Percentiles rank a stretch among this genome's conserved stretches.
These are phyloP conservation scores for Lophochroa leadbeateri DNA, from an alignment of 2,113 vertebrate species.

Conservation along the genomic window DNA sequence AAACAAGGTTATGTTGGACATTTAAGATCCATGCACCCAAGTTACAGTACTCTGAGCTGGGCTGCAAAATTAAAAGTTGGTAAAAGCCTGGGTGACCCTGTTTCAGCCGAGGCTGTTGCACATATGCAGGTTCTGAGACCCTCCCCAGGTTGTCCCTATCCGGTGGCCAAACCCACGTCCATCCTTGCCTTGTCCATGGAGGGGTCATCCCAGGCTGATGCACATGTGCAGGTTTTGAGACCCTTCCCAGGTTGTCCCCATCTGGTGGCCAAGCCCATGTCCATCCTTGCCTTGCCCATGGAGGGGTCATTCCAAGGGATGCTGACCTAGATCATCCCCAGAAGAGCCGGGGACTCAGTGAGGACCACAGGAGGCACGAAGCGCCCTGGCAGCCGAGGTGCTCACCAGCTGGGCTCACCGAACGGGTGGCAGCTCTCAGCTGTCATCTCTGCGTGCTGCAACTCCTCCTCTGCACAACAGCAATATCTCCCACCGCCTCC, in stretches of 20 bases:
- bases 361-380: background rate
- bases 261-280: accelerated
- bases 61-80: background rate
- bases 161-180: background rate
- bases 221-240: no score
- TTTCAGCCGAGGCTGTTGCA: background rate
- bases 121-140: no score
- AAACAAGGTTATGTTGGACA: accelerated
- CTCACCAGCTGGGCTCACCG: background rate
- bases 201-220: background rate
- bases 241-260: background rate
- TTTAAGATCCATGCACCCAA: accelerated
- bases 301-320: no score
- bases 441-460: background rate
- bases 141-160: no score
- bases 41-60: background rate
- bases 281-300: background rate
- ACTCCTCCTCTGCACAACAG: background rate
- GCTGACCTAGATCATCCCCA: background rate
- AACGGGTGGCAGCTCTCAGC: background rate
- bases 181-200: background rate
- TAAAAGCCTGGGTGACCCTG: background rate
- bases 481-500: background rate
- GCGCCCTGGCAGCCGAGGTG: background rate
- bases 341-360: no score